Percentiles rank a stretch among this genome's conserved stretches.
phyloP scores from a whole-genome alignment of 1,140 invertebrate genomes.

The Alviniconcha marisindica region DNA sequence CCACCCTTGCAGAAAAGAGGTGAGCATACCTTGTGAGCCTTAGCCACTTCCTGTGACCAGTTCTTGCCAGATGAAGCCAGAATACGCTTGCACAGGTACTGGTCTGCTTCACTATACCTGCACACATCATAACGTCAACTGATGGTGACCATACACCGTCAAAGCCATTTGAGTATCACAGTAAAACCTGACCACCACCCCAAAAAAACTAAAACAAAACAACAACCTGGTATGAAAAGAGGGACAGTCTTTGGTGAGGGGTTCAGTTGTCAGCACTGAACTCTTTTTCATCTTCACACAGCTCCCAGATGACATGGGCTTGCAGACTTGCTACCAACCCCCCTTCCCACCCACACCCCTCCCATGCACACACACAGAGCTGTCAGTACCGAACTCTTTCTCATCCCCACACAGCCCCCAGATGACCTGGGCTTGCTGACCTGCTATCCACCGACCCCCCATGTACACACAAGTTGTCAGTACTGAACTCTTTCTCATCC shows the following conservation, averaged over 20 bases:
- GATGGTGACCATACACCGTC: no score
- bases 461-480: no score
- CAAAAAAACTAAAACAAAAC: no score
- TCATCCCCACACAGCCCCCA: slow-evolving; percentile 89
- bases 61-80: slow-evolving; percentile 85
- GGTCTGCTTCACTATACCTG: slow-evolving; percentile 86
- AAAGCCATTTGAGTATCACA: no score
- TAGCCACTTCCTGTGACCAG: slow-evolving; percentile 80
- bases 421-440: slow-evolving; percentile 94
- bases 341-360: no score
- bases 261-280: no score
- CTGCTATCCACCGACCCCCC: no score
- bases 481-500: slow-evolving; percentile 78
- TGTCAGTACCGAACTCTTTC: slow-evolving; percentile 72
- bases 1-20: neutral
- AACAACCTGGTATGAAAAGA: no score
- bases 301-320: slow-evolving; percentile 93
- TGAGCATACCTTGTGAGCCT: slow-evolving; percentile 73
- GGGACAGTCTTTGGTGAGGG: no score
- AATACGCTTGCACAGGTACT: slow-evolving; percentile 88
- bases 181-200: no score
- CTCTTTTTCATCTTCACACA: slow-evolving; percentile 83
- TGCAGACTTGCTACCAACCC: slow-evolving; percentile 96
- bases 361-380: neutral
- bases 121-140: no score